Conservation (phyloP, 2,888 invertebrate species). For the Troilus luridus region DNA sequence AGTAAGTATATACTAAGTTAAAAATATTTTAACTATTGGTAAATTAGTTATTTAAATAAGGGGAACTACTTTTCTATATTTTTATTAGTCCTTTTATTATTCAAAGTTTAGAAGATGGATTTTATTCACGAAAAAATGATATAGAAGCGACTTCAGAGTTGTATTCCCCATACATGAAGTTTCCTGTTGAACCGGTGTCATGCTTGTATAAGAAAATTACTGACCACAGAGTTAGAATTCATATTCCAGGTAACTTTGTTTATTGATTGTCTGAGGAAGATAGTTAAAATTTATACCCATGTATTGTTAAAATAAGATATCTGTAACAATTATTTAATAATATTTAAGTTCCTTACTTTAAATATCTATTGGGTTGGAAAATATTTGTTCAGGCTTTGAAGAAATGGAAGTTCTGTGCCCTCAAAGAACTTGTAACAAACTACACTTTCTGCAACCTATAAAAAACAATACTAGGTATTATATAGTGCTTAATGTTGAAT, state of each 20-base stretch:
- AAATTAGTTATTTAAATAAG: neutral
- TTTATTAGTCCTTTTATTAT: slow-evolving; percentile 49
- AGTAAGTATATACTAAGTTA: slow-evolving; percentile 63
- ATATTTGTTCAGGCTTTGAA: slow-evolving; percentile 71
- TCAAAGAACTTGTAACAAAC: slow-evolving; percentile 75
- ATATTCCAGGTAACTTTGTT: slow-evolving; percentile 72
- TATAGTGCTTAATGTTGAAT: slow-evolving; percentile 78
- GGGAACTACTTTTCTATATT: neutral
- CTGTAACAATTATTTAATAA: too few relatives aligned
- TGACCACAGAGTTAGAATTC: slow-evolving; percentile 77
- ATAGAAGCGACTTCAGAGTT: slow-evolving; percentile 65
- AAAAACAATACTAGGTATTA: slow-evolving; percentile 78
- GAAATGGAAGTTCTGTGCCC: slow-evolving; percentile 78
- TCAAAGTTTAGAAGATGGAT: slow-evolving; percentile 72
- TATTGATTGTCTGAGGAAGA: neutral
- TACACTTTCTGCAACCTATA: slow-evolving; percentile 77
- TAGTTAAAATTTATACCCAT: neutral
- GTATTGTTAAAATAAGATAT: too few relatives aligned
- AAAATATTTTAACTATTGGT: neutral
- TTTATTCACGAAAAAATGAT: slow-evolving; percentile 67
- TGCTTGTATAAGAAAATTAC: slow-evolving; percentile 76
- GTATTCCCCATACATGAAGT: slow-evolving; percentile 69
- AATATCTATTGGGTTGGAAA: neutral
- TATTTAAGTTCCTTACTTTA: neutral
- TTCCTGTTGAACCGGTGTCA: slow-evolving; percentile 72